A percentile compares a stretch with the other conserved stretches of the same genome.
Evolutionary conservation across 2,797 vertebrate genomes (phyloP).

Genomic region (Odontamblyopus rebecca): DNA sequence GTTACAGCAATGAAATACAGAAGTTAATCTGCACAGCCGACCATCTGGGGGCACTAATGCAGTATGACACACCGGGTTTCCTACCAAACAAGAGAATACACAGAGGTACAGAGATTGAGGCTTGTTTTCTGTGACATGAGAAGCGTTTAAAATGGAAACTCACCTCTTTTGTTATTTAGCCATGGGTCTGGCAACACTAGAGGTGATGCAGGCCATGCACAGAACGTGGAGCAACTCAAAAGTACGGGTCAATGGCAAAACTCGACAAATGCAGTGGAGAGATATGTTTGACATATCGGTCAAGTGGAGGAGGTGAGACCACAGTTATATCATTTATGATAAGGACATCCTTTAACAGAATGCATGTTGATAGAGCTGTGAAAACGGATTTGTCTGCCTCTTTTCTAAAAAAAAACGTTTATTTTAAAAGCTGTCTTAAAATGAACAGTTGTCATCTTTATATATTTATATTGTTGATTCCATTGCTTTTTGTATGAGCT

Average conservation of each 20-base stretch:
- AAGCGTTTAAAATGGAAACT: too few species aligned
- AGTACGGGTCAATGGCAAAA: conserved; percentile 93
- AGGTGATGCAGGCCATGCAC: conserved; percentile 97
- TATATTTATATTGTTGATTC: not conserved
- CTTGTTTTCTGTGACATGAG: not conserved
- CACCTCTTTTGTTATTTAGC: conserved; percentile 69
- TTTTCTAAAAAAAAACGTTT: not conserved
- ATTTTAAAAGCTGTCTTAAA: not conserved
- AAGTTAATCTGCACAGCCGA: conserved; percentile 92
- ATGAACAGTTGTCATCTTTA: not conserved
- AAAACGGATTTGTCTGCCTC: not conserved
- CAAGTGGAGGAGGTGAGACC: conserved; percentile 92
- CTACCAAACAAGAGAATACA: conserved; percentile 93
- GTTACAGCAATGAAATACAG: conserved; percentile 88
- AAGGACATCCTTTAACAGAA: not conserved
- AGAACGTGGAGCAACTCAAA: conserved; percentile 95
- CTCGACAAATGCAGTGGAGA: conserved; percentile 95
- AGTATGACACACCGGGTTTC: conserved; percentile 94
- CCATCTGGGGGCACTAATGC: conserved; percentile 92
- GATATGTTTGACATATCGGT: conserved; percentile 99
- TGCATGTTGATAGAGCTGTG: too few species aligned
- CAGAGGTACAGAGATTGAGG: conserved; percentile 80
- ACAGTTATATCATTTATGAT: not conserved
- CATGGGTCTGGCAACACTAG: conserved; percentile 93
- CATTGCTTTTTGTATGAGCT: not conserved